Evolutionary conservation across 1,140 invertebrate species (phyloP).

Genomic region (Micrasema minimum): DNA sequence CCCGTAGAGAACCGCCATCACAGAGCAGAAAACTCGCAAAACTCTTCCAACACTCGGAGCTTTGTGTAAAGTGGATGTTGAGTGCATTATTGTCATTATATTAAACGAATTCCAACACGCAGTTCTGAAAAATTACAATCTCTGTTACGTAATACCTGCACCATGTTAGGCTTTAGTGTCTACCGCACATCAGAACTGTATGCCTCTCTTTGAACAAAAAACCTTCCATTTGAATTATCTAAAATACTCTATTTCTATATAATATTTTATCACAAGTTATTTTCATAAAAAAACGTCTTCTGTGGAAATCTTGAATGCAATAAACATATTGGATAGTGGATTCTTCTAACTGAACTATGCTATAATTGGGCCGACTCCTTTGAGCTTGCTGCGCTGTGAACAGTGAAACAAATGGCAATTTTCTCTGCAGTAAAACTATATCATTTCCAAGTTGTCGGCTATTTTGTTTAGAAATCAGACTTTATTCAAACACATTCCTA

Average conservation of each 20-base stretch:
- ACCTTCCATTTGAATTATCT: slow-evolving; percentile 14
- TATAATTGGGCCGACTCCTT: not conserved
- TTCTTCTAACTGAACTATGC: not conserved
- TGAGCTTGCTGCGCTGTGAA: slow-evolving; percentile 8
- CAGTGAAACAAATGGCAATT: slow-evolving; percentile 1
- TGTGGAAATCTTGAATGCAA: not conserved
- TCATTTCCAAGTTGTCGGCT: not conserved
- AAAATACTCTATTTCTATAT: slow-evolving; percentile 28
- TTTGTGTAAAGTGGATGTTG: not conserved
- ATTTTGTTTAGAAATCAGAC: slow-evolving; percentile 34
- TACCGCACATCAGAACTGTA: not conserved
- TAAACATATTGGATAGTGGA: not conserved
- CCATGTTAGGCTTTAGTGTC: too few relatives aligned
- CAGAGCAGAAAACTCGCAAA: slow-evolving; percentile 20
- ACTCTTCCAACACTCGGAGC: not conserved
- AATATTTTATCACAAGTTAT: slow-evolving; percentile 34
- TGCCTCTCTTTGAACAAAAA: slow-evolving; percentile 6
- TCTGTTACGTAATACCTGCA: too few relatives aligned
- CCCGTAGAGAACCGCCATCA: slow-evolving; percentile 28
- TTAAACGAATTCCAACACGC: not conserved
- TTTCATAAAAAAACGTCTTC: slow-evolving; percentile 3
- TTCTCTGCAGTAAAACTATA: not conserved
- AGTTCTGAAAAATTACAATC: not conserved
- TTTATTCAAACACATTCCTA: slow-evolving; percentile 34
- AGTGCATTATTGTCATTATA: slow-evolving; percentile 34